Conservation (phyloP, 2,888 invertebrate genomes). For the Drosophila fungiperda region DNA sequence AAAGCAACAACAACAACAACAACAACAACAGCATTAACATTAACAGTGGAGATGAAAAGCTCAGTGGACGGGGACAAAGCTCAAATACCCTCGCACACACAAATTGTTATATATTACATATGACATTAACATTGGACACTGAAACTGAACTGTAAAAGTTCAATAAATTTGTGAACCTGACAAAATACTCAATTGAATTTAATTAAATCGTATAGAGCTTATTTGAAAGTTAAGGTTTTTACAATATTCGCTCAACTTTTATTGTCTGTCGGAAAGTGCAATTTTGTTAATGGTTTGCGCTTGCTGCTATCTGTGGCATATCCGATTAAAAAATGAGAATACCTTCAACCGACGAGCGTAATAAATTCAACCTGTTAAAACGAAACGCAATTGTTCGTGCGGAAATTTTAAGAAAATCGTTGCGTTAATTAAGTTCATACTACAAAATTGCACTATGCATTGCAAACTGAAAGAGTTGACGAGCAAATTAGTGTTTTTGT, state of each 20-base stretch:
- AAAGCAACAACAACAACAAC: constrained; percentile 26
- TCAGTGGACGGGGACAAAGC: neutral
- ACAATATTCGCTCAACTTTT: neutral
- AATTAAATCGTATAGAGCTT: neutral
- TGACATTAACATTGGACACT: neutral
- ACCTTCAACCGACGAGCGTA: neutral
- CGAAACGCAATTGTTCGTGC: constrained; percentile 12
- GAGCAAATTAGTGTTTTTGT: neutral
- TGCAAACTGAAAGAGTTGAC: constrained; percentile 1
- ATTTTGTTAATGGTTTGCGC: neutral
- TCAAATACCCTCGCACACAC: constrained; percentile 29
- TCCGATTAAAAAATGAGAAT: neutral
- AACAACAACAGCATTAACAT: constrained; percentile 1
- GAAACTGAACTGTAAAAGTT: neutral
- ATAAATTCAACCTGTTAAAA: neutral
- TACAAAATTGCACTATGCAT: neutral
- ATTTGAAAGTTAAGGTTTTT: neutral
- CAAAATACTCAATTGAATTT: neutral
- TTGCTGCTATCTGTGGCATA: neutral
- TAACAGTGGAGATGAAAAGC: neutral
- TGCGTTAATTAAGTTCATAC: constrained; percentile 26
- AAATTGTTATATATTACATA: neutral
- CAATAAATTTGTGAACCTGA: neutral
- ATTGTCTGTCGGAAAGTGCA: neutral
- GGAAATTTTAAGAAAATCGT: constrained; percentile 21